Base-by-base conservation (phyloP, 2,113 vertebrate genomes). In the Cyphomyrus plagiostoma region DNA sequence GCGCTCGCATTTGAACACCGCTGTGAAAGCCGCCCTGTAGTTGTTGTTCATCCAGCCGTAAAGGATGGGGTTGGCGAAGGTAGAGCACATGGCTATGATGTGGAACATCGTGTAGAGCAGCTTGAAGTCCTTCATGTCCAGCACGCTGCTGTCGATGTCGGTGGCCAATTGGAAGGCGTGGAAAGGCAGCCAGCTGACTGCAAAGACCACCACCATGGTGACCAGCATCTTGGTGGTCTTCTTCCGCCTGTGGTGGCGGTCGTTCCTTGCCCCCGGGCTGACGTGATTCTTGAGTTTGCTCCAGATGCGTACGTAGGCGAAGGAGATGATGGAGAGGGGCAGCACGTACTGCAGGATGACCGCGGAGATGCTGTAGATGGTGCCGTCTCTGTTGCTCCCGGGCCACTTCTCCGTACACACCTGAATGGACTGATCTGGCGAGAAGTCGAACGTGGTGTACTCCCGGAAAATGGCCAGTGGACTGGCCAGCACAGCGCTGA, bases 21-120 rank as follows among this genome's bases (percentile, higher is more conserved):
- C 96, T 9, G 97, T 93, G 93, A 99, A 99, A 17, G 97, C 98
- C 3, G 94, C 96, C 53, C 98, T 96, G 92, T 98, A 99, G 95
- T 99, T 99, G 92, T 95, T 97, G 91, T 99, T 99, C 98, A 99
- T 99, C 98, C 98, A 99, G 77, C 98, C 98, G 2, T 99, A 99
- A 30, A 99, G 97, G 26, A 99, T 95, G 6, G 98, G 98, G 92
- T 99, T 99, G 91, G 97, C 97, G 88, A 99, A 99, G 0, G 98
- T 98, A 10, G 98, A 98, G 93, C 98, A 99, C 98, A 99, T 99
- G 91, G 98, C 98, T 0, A 97, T 95, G 86, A 99, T 96, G 1
- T 99, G 98, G 93, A 99, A 97, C 90, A 98, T 90, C 0, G 98
- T 99, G 95, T 98, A 99, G 92, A 99, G 97, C 87, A 99, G 95